These are phyloP conservation scores for Zaprionus inermis DNA, from an alignment of 1,140 invertebrate genomes.

Conservation along the genomic window DNA sequence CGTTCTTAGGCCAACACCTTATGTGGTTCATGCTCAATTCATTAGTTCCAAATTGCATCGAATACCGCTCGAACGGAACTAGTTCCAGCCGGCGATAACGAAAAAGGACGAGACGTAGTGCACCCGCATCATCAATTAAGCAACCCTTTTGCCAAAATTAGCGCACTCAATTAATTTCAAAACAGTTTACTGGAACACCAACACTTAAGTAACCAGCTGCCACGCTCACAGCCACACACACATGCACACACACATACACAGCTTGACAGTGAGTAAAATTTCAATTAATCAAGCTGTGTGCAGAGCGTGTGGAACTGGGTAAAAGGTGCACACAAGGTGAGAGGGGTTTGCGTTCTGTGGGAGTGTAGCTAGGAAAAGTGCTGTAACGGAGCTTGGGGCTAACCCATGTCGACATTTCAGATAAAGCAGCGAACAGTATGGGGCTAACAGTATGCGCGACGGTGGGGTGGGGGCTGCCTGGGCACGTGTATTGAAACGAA, in stretches of 20 bases:
- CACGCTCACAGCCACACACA: conserved; percentile 24
- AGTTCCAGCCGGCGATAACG: conserved; percentile 8
- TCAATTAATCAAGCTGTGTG: conserved; percentile 74
- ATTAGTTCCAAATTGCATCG: conserved; percentile 6
- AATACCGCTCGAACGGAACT: not conserved
- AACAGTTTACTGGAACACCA: conserved; percentile 56
- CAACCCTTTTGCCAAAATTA: conserved; percentile 80
- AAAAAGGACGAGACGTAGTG: not conserved
- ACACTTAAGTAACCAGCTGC: conserved; percentile 36
- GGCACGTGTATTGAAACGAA: conserved; percentile 38
- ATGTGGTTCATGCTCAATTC: not conserved
- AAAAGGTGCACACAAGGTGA: conserved; percentile 36
- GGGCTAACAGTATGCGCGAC: too few species aligned
- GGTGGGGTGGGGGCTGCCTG: not conserved
- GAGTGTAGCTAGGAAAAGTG: not conserved
- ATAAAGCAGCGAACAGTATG: conserved; percentile 25
- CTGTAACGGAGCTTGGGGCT: not conserved
- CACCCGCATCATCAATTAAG: conserved; percentile 64
- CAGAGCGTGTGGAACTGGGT: conserved; percentile 26
- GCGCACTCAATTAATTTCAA: conserved; percentile 80
- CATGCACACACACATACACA: conserved; percentile 25
- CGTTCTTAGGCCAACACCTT: too few species aligned
- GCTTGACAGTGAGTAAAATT: conserved; percentile 78
- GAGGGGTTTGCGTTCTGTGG: conserved; percentile 15
- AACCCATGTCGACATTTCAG: conserved; percentile 39